A percentile compares a stretch with the other conserved stretches of the same genome.
Conservation (phyloP, 2,797 vertebrate genomes). For the Ctenosaura bakeri region DNA sequence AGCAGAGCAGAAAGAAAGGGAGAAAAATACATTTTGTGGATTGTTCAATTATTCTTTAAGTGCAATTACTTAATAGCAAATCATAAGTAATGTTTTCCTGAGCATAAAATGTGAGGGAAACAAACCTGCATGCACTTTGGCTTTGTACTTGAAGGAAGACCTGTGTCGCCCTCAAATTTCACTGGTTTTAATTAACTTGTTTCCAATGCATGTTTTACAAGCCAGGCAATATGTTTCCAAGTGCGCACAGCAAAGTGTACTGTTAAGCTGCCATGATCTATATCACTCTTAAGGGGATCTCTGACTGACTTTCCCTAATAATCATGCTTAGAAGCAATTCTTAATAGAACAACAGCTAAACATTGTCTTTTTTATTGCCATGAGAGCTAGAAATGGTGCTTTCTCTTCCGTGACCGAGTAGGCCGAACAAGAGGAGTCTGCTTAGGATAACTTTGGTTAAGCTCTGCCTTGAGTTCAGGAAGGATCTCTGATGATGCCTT, state of each 20-base stretch:
- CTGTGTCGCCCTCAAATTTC: background rate
- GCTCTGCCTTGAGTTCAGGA: conserved; percentile 17
- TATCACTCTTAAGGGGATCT: conserved; percentile 17
- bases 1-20: conserved; percentile 19
- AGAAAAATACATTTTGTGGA: background rate
- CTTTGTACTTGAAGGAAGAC: conserved; percentile 18
- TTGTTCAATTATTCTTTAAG: conserved; percentile 30
- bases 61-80: conserved; percentile 35
- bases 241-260: conserved; percentile 29
- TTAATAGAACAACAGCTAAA: conserved; percentile 24
- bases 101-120: conserved; percentile 50
- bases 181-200: background rate
- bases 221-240: conserved; percentile 27
- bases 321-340: conserved; percentile 16
- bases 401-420: conserved; percentile 81
- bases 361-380: conserved; percentile 1
- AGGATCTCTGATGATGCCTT: conserved; percentile 42
- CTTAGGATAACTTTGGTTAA: conserved; percentile 40
- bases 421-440: conserved; percentile 50
- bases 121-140: conserved; percentile 30
- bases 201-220: conserved; percentile 29
- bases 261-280: conserved; percentile 35
- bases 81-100: conserved; percentile 37
- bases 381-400: conserved; percentile 68
- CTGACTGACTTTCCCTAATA: conserved; percentile 21